Evolutionary conservation across 2,797 vertebrate genomes (phyloP).

Genomic region (Antennarius maculatus): DNA sequence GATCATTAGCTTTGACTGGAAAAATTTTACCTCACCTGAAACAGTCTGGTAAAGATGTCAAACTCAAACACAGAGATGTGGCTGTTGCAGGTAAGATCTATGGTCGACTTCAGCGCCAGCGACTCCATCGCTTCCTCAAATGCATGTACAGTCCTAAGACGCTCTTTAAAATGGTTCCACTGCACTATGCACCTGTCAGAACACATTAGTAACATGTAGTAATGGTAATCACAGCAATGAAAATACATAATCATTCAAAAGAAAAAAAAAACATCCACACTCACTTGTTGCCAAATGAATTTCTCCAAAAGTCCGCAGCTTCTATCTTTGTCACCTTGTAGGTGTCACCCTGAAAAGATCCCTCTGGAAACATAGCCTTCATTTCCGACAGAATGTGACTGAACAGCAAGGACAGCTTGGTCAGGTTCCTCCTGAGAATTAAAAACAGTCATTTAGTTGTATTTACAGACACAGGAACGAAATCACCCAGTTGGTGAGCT

Average conservation of each 20-base stretch:
- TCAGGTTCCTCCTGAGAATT: constrained; percentile 83
- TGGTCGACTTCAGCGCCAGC: constrained; percentile 87
- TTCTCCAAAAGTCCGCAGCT: constrained; percentile 86
- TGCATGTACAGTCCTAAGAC: constrained; percentile 75
- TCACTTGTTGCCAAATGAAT: constrained; percentile 82
- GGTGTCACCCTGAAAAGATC: constrained; percentile 80
- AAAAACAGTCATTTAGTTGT: constrained; percentile 32
- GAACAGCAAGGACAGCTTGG: constrained; percentile 89
- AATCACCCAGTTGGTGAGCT: too few relatives aligned
- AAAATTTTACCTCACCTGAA: constrained; percentile 81
- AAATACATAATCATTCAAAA: too few relatives aligned
- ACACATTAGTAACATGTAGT: neutral
- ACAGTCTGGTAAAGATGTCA: constrained; percentile 90
- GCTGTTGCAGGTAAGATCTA: constrained; percentile 89
- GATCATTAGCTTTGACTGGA: neutral
- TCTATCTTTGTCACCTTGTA: constrained; percentile 80
- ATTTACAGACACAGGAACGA: constrained; percentile 12
- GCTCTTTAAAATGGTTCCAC: constrained; percentile 83
- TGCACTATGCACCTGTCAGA: constrained; percentile 83
- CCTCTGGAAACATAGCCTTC: constrained; percentile 81
- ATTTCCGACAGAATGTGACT: constrained; percentile 90
- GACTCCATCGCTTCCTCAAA: constrained; percentile 85
- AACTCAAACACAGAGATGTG: constrained; percentile 91
- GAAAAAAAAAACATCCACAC: constrained; percentile 16
- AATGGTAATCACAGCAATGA: neutral